Conservation (phyloP, 1,140 invertebrate species). For the Glossosoma conforme region DNA sequence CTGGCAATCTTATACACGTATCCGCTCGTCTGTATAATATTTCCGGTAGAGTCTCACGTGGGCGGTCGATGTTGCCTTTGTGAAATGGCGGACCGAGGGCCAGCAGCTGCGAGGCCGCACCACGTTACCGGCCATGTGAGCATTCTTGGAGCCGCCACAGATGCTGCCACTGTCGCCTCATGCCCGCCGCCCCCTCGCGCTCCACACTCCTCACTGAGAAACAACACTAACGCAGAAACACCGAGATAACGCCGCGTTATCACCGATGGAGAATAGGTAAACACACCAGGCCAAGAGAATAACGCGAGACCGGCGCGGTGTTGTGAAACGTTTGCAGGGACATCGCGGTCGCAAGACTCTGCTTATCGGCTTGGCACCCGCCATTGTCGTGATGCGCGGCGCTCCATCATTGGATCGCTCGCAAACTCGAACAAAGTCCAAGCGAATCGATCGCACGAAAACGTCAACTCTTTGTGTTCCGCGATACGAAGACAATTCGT, state of each 20-base stretch:
- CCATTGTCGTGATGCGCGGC: too few relatives aligned
- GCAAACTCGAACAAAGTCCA: too few relatives aligned
- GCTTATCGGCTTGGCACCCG: slow-evolving; percentile 9
- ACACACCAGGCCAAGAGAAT: slow-evolving; percentile 2
- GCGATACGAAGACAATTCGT: too few relatives aligned
- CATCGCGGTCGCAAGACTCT: slow-evolving; percentile 9
- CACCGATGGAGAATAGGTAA: slow-evolving; percentile 15
- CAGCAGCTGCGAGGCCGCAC: neutral
- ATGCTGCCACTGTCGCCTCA: slow-evolving; percentile 3
- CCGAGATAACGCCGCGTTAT: slow-evolving; percentile 9
- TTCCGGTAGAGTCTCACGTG: too few relatives aligned
- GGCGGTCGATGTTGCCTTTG: too few relatives aligned
- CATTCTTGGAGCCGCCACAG: slow-evolving; percentile 10
- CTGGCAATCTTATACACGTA: too few relatives aligned
- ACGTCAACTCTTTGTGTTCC: too few relatives aligned
- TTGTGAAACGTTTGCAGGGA: slow-evolving; percentile 10
- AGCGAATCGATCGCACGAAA: too few relatives aligned
- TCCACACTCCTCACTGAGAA: neutral
- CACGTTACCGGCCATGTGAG: slow-evolving; percentile 10
- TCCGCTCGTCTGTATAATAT: too few relatives aligned
- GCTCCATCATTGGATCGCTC: too few relatives aligned
- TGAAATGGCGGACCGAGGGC: slow-evolving; percentile 1
- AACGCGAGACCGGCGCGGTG: slow-evolving; percentile 1
- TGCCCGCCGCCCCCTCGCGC: neutral
- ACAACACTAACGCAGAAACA: neutral